phyloP scores from a whole-genome alignment of 2,888 invertebrate genomes.

The Epistrophella euchroma region DNA sequence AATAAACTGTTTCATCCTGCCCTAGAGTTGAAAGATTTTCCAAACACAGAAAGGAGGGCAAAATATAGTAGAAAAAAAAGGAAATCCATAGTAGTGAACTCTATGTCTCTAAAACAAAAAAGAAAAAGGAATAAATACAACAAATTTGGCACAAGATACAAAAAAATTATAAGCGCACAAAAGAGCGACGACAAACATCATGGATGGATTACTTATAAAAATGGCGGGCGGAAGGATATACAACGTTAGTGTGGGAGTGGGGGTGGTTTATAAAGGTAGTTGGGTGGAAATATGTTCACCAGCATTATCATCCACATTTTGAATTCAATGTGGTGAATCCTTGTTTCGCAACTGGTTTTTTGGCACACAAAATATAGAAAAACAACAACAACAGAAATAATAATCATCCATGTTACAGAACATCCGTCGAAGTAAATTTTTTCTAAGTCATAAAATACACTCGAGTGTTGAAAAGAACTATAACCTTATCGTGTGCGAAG shows the following conservation, averaged over 20 bases:
- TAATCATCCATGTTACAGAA: slow-evolving; percentile 57
- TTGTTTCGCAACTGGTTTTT: slow-evolving; percentile 70
- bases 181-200: slow-evolving; percentile 71
- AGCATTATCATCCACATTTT: slow-evolving; percentile 51
- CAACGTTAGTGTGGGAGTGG: neutral
- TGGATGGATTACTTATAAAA: slow-evolving; percentile 54
- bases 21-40: slow-evolving; percentile 51
- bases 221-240: slow-evolving; percentile 22
- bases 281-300: slow-evolving; percentile 41
- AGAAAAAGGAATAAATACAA: slow-evolving; percentile 28
- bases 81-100: slow-evolving; percentile 33
- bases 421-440: slow-evolving; percentile 62
- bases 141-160: slow-evolving; percentile 68
- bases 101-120: slow-evolving; percentile 26
- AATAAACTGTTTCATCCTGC: slow-evolving; percentile 63
- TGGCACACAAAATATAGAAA: slow-evolving; percentile 51
- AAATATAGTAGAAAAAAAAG: slow-evolving; percentile 2
- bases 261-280: neutral
- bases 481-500: neutral
- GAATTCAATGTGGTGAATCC: slow-evolving; percentile 46
- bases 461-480: neutral
- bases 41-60: slow-evolving; percentile 31
- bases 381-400: slow-evolving; percentile 68
- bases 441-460: neutral
- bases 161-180: slow-evolving; percentile 71